These are phyloP conservation scores for Leptobrachium ailaonicum DNA, from an alignment of 2,113 vertebrate species.

Conservation along the genomic window DNA sequence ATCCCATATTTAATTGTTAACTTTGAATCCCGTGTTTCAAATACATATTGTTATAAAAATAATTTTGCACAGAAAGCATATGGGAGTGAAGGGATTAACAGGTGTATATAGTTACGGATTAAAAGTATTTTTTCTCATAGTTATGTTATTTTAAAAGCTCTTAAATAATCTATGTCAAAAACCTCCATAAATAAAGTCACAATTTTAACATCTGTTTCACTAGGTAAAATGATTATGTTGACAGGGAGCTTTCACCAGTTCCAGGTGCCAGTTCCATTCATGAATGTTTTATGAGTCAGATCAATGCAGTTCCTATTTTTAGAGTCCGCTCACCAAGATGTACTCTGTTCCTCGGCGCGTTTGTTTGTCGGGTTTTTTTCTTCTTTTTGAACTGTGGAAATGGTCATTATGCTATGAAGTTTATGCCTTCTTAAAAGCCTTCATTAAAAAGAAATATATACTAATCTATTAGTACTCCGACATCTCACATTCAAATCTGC, in stretches of 20 bases:
- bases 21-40: no score
- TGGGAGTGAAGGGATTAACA: no score
- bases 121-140: no score
- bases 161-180: no score
- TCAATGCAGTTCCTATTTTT: conserved; percentile 28
- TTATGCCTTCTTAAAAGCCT: not conserved
- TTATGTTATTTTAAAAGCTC: no score
- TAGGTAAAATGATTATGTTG: not conserved
- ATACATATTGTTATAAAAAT: no score
- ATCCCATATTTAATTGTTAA: no score
- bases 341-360: not conserved
- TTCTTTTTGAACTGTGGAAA: conserved; percentile 10
- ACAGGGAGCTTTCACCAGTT: not conserved
- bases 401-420: conserved; percentile 5
- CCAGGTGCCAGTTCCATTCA: conserved; percentile 24
- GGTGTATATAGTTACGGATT: no score
- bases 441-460: not conserved
- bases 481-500: not conserved
- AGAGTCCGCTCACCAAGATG: not conserved
- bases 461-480: not conserved
- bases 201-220: not conserved
- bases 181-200: not conserved
- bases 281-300: conserved; percentile 40
- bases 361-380: conserved; percentile 6
- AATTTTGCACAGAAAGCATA: no score